Evolutionary conservation across 92 coral and sea anemone species (phyloP).

Genomic region (Parazoanthus atlanticus): DNA sequence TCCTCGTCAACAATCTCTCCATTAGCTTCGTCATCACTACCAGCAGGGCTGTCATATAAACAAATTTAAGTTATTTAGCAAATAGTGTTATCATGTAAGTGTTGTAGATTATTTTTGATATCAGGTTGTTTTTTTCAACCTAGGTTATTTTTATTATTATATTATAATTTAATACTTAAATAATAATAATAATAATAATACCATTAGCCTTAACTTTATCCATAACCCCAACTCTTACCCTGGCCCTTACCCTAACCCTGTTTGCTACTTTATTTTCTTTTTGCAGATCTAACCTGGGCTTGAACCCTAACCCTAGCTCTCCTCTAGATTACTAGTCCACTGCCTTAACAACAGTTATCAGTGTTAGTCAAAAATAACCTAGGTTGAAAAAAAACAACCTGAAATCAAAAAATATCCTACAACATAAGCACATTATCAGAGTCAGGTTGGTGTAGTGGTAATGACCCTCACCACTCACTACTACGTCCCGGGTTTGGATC

Average conservation of each 20-base stretch:
- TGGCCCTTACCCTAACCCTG: slow-evolving; percentile 8
- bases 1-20: neutral
- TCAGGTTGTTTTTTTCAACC: neutral
- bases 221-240: slow-evolving; percentile 9
- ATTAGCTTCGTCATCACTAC: slow-evolving; percentile 1
- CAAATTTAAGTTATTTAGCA: slow-evolving; percentile 4
- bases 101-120: slow-evolving; percentile 1
- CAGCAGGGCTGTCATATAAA: slow-evolving; percentile 8
- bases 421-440: neutral
- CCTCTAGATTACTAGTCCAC: slow-evolving; percentile 5
- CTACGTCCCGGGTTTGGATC: slow-evolving; percentile 2
- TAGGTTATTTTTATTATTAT: neutral
- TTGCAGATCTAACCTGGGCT: slow-evolving; percentile 8
- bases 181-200: too few relatives aligned
- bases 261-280: slow-evolving; percentile 1
- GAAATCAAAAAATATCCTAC: neutral
- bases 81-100: slow-evolving; percentile 9
- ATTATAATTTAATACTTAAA: neutral
- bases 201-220: neutral
- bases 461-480: slow-evolving; percentile 12
- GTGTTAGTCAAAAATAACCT: neutral
- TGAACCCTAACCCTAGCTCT: slow-evolving; percentile 4
- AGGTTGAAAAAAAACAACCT: neutral
- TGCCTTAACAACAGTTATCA: slow-evolving; percentile 11
- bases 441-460: neutral